A percentile compares a stretch with the other conserved stretches of the same genome.
Evolutionary conservation across 23 tunicate genomes (phyloP).

Genomic region (Trididemnum clinides): DNA sequence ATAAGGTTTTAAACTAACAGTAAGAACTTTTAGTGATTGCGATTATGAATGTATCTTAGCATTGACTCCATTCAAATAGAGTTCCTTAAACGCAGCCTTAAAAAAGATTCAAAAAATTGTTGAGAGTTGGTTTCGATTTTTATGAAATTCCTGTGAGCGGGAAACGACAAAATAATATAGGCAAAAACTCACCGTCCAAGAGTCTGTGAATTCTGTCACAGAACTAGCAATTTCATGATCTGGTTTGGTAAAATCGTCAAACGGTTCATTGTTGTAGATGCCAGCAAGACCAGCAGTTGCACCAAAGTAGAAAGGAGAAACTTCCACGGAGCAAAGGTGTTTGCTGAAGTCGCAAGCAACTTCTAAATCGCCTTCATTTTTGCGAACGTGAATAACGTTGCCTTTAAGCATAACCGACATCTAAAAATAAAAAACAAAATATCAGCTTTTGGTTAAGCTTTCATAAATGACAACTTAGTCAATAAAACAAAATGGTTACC

Average conservation of each 20-base stretch:
- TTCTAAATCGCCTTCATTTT: conserved; percentile 50
- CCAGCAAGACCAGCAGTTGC: conserved; percentile 84
- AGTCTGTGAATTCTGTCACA: too few relatives aligned
- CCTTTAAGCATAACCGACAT: conserved; percentile 72
- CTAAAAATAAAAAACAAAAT: conserved; percentile 32
- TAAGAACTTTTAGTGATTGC: too few relatives aligned
- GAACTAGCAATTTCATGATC: neutral
- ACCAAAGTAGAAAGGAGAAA: conserved; percentile 86
- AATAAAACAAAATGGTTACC: too few relatives aligned
- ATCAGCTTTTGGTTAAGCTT: neutral
- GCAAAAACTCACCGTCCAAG: too few relatives aligned
- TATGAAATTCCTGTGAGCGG: too few relatives aligned
- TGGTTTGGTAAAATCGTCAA: conserved; percentile 67
- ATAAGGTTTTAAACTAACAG: too few relatives aligned
- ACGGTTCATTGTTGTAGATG: conserved; percentile 83
- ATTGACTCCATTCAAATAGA: too few relatives aligned
- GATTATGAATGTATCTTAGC: too few relatives aligned
- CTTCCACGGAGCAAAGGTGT: conserved; percentile 65
- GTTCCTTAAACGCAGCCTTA: too few relatives aligned
- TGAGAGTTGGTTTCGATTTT: too few relatives aligned
- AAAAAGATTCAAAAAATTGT: too few relatives aligned
- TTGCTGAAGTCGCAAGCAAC: conserved; percentile 79
- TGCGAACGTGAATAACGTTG: conserved; percentile 42
- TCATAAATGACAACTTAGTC: neutral
- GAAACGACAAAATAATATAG: too few relatives aligned